A percentile compares a stretch with the other conserved stretches of the same genome.
phyloP scores from a whole-genome alignment of 2,113 vertebrate species.

The Melierax canorus region DNA sequence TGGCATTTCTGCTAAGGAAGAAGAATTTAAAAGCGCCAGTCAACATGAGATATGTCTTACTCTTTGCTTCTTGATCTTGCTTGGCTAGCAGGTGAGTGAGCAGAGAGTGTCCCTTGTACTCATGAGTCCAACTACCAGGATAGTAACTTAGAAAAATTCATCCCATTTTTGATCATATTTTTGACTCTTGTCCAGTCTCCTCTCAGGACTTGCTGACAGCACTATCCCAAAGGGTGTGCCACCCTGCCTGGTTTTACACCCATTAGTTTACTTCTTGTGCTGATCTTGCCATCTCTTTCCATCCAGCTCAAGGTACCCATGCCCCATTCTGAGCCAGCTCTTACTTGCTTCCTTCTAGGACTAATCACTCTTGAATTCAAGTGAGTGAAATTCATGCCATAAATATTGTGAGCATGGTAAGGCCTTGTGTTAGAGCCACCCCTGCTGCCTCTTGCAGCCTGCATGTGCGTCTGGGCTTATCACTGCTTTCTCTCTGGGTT shows the following conservation, averaged over 20 bases:
- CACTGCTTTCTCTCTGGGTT: neutral
- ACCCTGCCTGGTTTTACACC: neutral
- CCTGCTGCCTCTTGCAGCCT: neutral
- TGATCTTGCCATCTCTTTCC: neutral
- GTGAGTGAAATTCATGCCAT: neutral
- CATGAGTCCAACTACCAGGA: neutral
- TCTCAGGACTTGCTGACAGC: neutral
- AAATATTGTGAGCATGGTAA: neutral
- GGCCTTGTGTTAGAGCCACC: neutral
- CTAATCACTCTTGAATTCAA: neutral
- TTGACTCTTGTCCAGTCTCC: neutral
- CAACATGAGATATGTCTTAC: neutral
- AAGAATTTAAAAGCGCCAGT: neutral
- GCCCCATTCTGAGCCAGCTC: neutral
- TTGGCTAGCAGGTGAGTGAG: neutral
- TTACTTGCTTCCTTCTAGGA: neutral
- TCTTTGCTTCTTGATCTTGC: neutral
- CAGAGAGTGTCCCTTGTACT: neutral
- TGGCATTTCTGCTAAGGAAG: neutral
- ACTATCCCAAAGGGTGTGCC: neutral
- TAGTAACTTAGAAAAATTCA: neutral
- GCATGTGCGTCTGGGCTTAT: neutral
- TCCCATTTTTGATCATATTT: neutral
- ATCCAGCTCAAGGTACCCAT: neutral
- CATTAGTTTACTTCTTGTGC: neutral